Conservation (phyloP, 2,888 invertebrate species). For the Chalcosyrphus nemorum region DNA sequence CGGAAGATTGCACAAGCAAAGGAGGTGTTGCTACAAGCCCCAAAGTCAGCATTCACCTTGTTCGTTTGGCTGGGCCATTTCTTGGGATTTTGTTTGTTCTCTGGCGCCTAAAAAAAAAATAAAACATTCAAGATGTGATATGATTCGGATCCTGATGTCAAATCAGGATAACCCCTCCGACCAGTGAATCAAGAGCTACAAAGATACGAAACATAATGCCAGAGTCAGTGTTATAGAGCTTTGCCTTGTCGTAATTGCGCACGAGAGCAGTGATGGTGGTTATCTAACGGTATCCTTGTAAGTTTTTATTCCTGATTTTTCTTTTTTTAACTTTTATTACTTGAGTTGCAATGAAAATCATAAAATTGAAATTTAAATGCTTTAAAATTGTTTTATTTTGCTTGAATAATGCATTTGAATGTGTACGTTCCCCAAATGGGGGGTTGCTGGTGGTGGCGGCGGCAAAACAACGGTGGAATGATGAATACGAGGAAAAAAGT, state of each 20-base stretch:
- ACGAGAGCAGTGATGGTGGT: background rate
- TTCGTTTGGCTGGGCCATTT: constrained; percentile 1
- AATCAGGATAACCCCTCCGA: background rate
- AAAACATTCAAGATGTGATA: constrained; percentile 20
- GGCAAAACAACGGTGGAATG: background rate
- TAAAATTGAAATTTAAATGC: constrained; percentile 68
- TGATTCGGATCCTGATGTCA: constrained; percentile 20
- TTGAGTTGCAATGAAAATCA: constrained; percentile 62
- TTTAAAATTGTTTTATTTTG: constrained; percentile 63
- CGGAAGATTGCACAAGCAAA: constrained; percentile 13
- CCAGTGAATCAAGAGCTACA: constrained; percentile 19
- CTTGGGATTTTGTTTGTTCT: background rate
- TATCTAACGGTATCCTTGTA: background rate
- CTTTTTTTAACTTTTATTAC: constrained; percentile 40
- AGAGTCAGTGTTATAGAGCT: background rate
- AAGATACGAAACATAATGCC: background rate
- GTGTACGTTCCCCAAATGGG: background rate
- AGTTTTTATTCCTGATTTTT: background rate
- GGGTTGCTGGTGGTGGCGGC: background rate
- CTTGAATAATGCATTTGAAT: constrained; percentile 61
- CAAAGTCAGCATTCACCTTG: constrained; percentile 17
- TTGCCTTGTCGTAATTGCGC: constrained; percentile 24
- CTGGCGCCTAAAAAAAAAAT: too few relatives aligned
- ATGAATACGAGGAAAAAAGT: constrained; percentile 22
- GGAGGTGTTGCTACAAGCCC: constrained; percentile 27